Evolutionary conservation across 2,797 vertebrate species (phyloP), one percentile per base, ranked within the genome.

Genomic region (Gastrophryne carolinensis): DNA sequence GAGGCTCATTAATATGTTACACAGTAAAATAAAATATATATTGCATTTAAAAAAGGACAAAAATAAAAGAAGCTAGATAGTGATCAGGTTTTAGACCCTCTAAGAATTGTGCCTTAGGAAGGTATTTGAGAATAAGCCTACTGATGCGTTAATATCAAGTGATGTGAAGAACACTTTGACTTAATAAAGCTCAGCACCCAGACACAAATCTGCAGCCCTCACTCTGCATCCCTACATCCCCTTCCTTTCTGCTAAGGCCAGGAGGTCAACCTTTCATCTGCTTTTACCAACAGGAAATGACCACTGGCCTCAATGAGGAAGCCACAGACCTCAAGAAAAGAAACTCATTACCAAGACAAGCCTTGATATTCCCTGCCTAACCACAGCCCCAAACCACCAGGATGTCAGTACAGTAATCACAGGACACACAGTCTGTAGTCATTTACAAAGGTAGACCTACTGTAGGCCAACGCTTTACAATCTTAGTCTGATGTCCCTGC

Each of bases 251-350:
- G n/a, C 3, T 26, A 17, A 50, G 73, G 67, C 71, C 73, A 70
- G 30, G 7, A 21, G 57, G 74, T 70, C 49, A 21, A 9, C 19
- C 57, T 77, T 71, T 77, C 66, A 77, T 77, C 57, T 71, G 66
- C n/a, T 54, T 60, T 57, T 15, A 37, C 58, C 67, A 57, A 64
- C 74, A 77, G 74, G 74, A 77, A 70, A 64, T 57, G 60, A 77
- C 67, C 50, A 54, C 50, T 44, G 26, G 13, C 74, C 66, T 63
- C 74, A 70, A 57, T 58, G 21, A 57, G 35, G 57, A 77, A 70
- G 29, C 30, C 64, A 17, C 56, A 74, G 78, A 62, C 44, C 69
- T 69, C 29, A 71, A 32, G 19, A 1, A 5, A 24, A 58, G 39
- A 47, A 72, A 50, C 41, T 34, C 34, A 53, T 67, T 67, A 67